A percentile compares a stretch with the other conserved stretches of the same genome.
Conservation (phyloP, 2,797 vertebrate genomes). For the Microctenopoma stevenorrisi region DNA sequence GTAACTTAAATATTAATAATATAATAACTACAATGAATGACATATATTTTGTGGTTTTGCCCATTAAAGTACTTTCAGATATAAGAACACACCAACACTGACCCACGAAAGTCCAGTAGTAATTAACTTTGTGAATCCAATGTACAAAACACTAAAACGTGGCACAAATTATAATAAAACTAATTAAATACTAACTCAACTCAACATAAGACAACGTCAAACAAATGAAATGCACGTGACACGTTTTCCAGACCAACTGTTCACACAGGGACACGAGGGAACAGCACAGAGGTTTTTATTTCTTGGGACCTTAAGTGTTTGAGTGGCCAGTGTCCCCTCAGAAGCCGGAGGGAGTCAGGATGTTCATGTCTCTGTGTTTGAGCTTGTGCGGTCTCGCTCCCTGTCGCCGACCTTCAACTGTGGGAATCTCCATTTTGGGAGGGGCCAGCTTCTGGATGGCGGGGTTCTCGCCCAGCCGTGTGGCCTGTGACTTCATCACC, state of each 20-base stretch:
- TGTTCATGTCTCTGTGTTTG: slow-evolving; percentile 92
- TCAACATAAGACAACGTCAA: not conserved
- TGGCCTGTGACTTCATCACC: slow-evolving; percentile 89
- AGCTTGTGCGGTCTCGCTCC: slow-evolving; percentile 87
- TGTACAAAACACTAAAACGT: too few species aligned
- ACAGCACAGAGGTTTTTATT: not conserved
- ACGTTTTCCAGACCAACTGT: too few species aligned
- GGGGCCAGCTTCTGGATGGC: slow-evolving; percentile 79
- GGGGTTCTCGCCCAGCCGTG: slow-evolving; percentile 82
- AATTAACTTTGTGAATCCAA: too few species aligned
- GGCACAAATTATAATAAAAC: too few species aligned
- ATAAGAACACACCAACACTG: not conserved
- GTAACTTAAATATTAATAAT: too few species aligned
- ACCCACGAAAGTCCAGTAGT: too few species aligned
- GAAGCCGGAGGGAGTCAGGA: slow-evolving; percentile 94
- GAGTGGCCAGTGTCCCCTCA: slow-evolving; percentile 58
- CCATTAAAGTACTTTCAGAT: not conserved
- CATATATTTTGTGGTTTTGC: not conserved
- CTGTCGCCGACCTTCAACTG: slow-evolving; percentile 83
- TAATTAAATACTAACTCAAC: not conserved
- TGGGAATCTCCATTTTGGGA: slow-evolving; percentile 91
- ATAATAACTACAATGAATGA: too few species aligned
- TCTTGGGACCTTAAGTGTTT: slow-evolving; percentile 24
- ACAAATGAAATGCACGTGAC: too few species aligned
- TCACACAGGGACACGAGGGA: not conserved